Conservation (phyloP, 1,140 invertebrate species). For the Cryptotermes secundus region DNA sequence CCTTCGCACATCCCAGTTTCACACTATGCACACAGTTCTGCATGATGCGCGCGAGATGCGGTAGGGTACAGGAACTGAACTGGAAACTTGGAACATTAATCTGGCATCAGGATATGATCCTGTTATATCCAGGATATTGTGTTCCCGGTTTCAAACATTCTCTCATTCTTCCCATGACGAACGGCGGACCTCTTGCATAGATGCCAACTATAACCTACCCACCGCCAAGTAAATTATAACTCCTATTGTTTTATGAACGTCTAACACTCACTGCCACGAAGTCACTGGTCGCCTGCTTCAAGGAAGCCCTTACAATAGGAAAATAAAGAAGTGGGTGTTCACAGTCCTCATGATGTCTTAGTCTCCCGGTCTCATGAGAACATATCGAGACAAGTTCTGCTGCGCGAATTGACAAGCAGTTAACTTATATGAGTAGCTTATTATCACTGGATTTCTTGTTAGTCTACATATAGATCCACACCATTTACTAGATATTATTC, state of each 20-base stretch:
- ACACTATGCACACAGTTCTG: background rate
- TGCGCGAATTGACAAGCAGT: too few relatives aligned
- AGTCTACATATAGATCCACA: too few relatives aligned
- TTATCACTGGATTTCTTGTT: too few relatives aligned
- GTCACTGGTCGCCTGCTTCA: background rate
- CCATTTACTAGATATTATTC: too few relatives aligned
- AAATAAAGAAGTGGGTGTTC: too few relatives aligned
- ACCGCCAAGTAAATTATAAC: background rate
- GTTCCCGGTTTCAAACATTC: background rate
- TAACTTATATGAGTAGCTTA: too few relatives aligned
- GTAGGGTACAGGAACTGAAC: background rate
- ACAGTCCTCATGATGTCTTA: too few relatives aligned
- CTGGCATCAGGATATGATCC: conserved; percentile 14
- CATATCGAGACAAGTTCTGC: too few relatives aligned
- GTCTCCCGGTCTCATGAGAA: too few relatives aligned
- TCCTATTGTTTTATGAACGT: background rate
- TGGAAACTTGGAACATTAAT: conserved; percentile 1
- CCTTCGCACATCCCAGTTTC: background rate
- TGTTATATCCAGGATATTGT: conserved; percentile 19
- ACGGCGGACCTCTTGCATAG: background rate
- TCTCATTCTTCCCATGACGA: background rate
- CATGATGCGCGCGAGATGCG: background rate
- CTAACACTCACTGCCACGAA: background rate
- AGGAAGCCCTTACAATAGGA: background rate
- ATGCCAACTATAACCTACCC: background rate